These are phyloP conservation scores for Macrosteles quadrilineatus DNA, from an alignment of 1,140 invertebrate species.

Conservation along the genomic window DNA sequence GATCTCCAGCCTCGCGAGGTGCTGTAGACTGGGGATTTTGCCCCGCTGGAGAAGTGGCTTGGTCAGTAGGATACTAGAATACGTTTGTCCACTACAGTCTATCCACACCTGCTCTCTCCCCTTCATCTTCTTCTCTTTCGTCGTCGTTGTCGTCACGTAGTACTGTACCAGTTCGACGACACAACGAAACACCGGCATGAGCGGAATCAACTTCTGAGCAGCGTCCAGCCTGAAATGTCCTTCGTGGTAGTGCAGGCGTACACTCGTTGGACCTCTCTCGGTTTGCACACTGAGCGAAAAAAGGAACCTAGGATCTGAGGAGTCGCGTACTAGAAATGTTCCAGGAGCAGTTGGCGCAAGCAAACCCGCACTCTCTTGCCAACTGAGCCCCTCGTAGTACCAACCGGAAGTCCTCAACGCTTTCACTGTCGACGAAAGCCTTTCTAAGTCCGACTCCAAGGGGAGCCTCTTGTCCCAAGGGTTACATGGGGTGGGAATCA, in stretches of 20 bases:
- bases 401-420: conserved; percentile 65
- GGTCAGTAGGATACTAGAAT: conserved; percentile 69
- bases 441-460: conserved; percentile 54
- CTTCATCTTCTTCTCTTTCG: conserved; percentile 28
- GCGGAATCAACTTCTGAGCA: conserved; percentile 59
- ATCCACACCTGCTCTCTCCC: conserved; percentile 69
- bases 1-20: conserved; percentile 69
- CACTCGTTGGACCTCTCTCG: conserved; percentile 75
- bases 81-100: conserved; percentile 68
- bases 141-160: conserved; percentile 59
- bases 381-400: conserved; percentile 74
- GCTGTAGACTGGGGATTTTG: conserved; percentile 62
- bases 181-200: conserved; percentile 74
- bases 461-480: neutral
- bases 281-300: conserved; percentile 85
- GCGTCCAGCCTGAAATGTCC: conserved; percentile 79
- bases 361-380: conserved; percentile 66
- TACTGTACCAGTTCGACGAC: conserved; percentile 75
- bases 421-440: conserved; percentile 55
- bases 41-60: conserved; percentile 61
- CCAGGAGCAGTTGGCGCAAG: conserved; percentile 66
- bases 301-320: conserved; percentile 73
- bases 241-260: conserved; percentile 70
- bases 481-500: conserved; percentile 20
- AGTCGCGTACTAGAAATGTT: conserved; percentile 77